Base-by-base conservation (phyloP, 2,113 vertebrate genomes). In the Gymnocephalus cernua region DNA sequence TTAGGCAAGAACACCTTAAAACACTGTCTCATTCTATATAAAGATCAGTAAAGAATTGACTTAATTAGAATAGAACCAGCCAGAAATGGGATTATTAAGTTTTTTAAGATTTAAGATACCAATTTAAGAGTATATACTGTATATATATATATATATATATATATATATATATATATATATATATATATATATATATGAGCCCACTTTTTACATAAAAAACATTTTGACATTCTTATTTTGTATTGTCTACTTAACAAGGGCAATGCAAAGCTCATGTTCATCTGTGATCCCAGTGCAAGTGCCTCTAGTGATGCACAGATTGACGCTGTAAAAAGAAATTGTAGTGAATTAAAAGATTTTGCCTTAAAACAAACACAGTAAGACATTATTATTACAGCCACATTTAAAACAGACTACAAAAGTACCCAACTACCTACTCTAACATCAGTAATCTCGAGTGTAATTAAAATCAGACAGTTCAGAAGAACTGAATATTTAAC, bases 1-100 rank as follows among this genome's bases (percentile, higher is more conserved):
- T 84, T 72, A 86, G 82, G 72, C 23, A 68, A 83, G 80, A 86
- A 59, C 73, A 82, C 69, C 83, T 80, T 73, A 82, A 83, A 83
- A 85, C 65, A 66, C 18, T 71, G 50, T 54, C 75, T 78, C 64
- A 62, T 84, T 76, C 84, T 79, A 79, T 85, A 75, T 54, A 89
- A 84, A 80, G 84, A 83, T 70, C 72, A 70, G 58, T 35, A 56
- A 62, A 81, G 32, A 48, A 41, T 25, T n/a, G 13, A 79, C 48
- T 71, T 44, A 62, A 86, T 78, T 77, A 74, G 71, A 88, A 64
- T 32, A 66, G n/a, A 76, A 77, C 2, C 14, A 51, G 47, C 1
- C 11, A 54, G 4, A 48, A 48, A n/a, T n/a, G n/a, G n/a, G n/a
- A n/a, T n/a, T n/a, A n/a, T n/a, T n/a, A n/a, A 63, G n/a, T 14